phyloP scores from a whole-genome alignment of 1,140 invertebrate genomes.

The Camponotus pennsylvanicus region DNA sequence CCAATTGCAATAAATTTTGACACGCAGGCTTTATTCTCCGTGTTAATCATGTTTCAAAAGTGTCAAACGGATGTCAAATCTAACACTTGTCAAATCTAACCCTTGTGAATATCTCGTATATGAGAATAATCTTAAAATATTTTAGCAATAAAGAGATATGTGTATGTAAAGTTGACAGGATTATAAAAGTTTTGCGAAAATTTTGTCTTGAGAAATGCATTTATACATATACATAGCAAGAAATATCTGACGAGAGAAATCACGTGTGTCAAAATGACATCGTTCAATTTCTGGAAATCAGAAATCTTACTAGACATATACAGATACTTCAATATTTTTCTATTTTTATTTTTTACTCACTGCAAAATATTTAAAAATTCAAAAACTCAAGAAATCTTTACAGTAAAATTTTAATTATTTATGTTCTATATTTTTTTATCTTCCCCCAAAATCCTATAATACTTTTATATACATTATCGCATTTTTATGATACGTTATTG shows the following conservation, averaged over 20 bases:
- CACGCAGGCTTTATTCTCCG: not conserved
- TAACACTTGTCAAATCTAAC: not conserved
- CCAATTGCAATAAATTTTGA: not conserved
- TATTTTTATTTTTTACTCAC: too few species aligned
- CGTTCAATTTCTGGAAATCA: not conserved
- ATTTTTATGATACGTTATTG: too few species aligned
- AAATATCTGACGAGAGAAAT: not conserved
- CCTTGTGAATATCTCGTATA: not conserved
- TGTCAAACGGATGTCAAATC: not conserved
- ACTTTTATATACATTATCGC: too few species aligned
- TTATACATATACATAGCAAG: not conserved
- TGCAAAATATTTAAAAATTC: not conserved
- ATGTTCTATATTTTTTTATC: not conserved
- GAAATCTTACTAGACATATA: not conserved
- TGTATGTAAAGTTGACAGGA: not conserved
- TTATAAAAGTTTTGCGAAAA: not conserved
- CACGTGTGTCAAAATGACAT: not conserved
- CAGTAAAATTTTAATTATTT: not conserved
- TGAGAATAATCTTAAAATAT: constrained; percentile 41
- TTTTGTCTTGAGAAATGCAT: constrained; percentile 8
- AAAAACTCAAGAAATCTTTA: not conserved
- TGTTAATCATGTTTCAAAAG: too few species aligned
- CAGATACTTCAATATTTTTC: not conserved
- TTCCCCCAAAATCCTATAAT: not conserved
- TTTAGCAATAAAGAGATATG: constrained; percentile 3